A percentile compares a stretch with the other conserved stretches of the same genome.
Evolutionary conservation across 2,888 invertebrate species (phyloP).

Genomic region (Mythimna lalbum): DNA sequence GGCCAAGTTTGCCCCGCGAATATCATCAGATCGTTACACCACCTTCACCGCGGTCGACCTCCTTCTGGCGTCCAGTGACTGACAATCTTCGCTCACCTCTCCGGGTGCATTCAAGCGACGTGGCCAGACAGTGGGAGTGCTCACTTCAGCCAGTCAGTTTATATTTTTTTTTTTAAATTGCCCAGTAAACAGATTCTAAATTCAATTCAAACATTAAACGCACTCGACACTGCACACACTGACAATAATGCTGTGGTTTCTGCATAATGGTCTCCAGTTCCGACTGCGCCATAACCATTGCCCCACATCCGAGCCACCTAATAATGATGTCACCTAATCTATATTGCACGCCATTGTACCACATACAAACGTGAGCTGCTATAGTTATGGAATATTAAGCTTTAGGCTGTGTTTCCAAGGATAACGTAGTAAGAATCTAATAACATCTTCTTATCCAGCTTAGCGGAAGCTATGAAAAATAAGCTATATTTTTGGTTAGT

Average conservation of each 20-base stretch:
- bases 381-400: slow-evolving; percentile 16
- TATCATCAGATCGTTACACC: no score
- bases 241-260: slow-evolving; percentile 48
- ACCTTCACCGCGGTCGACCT: no score
- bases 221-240: slow-evolving; percentile 46
- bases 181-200: slow-evolving; percentile 11
- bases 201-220: slow-evolving; percentile 40
- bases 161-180: background rate
- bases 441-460: background rate
- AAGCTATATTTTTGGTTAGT: background rate
- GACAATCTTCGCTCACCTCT: no score
- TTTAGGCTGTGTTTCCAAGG: background rate
- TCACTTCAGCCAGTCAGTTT: no score
- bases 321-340: slow-evolving; percentile 69
- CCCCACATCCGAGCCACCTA: slow-evolving; percentile 50
- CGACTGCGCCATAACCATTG: slow-evolving; percentile 51
- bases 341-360: slow-evolving; percentile 53
- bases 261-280: slow-evolving; percentile 50
- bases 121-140: no score
- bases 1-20: no score
- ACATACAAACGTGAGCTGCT: slow-evolving; percentile 41
- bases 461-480: background rate
- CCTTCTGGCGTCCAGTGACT: no score
- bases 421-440: background rate
- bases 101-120: no score